Percentiles rank a stretch among this genome's conserved stretches.
Conservation (phyloP, 2,113 vertebrate species). For the Mixornis gularis region DNA sequence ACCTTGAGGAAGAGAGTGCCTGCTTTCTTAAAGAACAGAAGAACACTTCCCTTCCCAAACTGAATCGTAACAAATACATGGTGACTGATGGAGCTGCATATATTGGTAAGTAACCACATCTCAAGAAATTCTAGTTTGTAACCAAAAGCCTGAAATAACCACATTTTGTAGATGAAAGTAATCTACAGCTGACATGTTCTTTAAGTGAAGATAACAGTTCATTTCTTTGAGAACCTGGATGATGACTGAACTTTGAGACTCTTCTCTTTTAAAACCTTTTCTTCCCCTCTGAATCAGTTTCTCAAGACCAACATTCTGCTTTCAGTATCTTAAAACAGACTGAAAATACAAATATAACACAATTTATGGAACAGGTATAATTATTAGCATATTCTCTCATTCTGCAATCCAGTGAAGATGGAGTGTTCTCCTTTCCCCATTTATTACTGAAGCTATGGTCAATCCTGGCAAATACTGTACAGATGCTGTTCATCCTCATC, state of each 20-base stretch:
- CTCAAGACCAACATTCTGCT: background rate
- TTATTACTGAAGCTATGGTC: background rate
- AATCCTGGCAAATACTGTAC: background rate
- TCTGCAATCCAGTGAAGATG: background rate
- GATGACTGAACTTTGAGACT: background rate
- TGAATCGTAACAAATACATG: conserved; percentile 94
- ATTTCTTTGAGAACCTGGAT: background rate
- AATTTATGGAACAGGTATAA: background rate
- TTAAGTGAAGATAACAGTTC: background rate
- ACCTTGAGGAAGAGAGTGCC: conserved; percentile 76
- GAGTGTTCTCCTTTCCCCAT: background rate
- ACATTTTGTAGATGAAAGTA: background rate
- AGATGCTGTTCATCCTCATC: background rate
- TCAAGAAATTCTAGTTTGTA: background rate
- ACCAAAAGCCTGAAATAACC: background rate
- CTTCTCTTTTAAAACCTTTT: background rate
- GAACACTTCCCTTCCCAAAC: conserved; percentile 74
- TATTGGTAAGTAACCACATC: conserved; percentile 77
- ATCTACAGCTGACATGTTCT: background rate
- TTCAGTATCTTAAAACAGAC: background rate
- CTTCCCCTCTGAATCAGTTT: background rate
- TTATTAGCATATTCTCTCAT: background rate
- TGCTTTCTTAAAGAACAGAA: conserved; percentile 77
- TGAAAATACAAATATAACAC: background rate
- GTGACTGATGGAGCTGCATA: conserved; percentile 90